Conservation (phyloP, 2,888 invertebrate species). For the Hemistola chrysoprasaria region DNA sequence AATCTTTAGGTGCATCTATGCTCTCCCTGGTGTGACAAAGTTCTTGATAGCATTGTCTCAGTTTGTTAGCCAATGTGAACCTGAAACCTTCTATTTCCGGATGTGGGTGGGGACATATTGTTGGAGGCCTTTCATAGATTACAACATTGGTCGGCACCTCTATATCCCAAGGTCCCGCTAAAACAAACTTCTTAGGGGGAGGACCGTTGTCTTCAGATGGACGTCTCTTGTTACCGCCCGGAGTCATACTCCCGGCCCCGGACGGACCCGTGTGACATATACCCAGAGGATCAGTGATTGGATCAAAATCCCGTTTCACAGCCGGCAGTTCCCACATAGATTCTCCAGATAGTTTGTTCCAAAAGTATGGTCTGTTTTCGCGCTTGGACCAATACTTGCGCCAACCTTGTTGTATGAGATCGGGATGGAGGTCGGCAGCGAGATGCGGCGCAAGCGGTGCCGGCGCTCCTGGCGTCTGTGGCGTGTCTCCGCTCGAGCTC, state of each 20-base stretch:
- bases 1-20: conserved; percentile 97
- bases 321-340: conserved; percentile 98
- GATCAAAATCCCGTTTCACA: conserved; percentile 92
- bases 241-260: conserved; percentile 72
- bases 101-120: conserved; percentile 94
- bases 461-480: conserved; percentile 84
- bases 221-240: conserved; percentile 86
- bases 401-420: conserved; percentile 93
- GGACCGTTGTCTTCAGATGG: conserved; percentile 92
- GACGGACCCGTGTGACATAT: conserved; percentile 83
- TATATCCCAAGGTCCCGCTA: conserved; percentile 97
- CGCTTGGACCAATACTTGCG: conserved; percentile 98
- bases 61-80: conserved; percentile 90
- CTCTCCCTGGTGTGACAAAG: conserved; percentile 95
- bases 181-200: conserved; percentile 91
- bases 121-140: conserved; percentile 92
- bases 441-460: conserved; percentile 72
- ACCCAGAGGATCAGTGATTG: conserved; percentile 94
- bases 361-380: conserved; percentile 97
- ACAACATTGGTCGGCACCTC: conserved; percentile 96
- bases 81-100: conserved; percentile 96
- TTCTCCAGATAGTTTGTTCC: conserved; percentile 97
- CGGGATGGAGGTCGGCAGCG: conserved; percentile 73
- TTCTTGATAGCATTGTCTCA: conserved; percentile 96
- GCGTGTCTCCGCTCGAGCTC: conserved; percentile 68